Evolutionary conservation across 2,113 vertebrate species (phyloP), one percentile per base, ranked within the genome.

Genomic region (Pholis gunnellus): DNA sequence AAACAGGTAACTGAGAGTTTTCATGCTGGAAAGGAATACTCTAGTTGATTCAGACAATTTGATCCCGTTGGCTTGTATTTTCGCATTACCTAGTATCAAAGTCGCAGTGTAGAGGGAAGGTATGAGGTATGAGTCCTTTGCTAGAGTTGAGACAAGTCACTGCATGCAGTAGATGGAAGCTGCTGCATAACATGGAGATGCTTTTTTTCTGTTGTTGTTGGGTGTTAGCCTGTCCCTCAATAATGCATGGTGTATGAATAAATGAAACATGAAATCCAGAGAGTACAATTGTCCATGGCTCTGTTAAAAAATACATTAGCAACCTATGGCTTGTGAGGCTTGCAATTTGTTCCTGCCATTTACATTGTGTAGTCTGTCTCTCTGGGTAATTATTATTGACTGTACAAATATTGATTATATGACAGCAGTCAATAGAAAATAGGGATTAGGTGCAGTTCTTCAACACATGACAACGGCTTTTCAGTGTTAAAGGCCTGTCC

Each of bases 1-100:
- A 97, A 96, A 84, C 96, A 97, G 96, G 97, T 97, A 95, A 59
- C 31, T 13, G 9, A 34, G 3, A 25, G 29, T 71, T 25, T 38
- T 64, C 15, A 38, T 65, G 18, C 57, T 5, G 44, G 22, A 65
- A 18, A 25, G 17, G 8, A 40, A 60, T 61, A 9, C 34, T 34
- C 8, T 15, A 57, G 25, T 20, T 54, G 36, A 66, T 57, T 64
- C 11, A 14, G 27, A 9, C 17, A 11, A 40, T 34, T 79, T 1
- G 14, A 9, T 36, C 6, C 20, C 10, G 14, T 22, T 34, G 22
- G 6, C 40, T 13, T 46, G 13, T 1, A 25, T 25, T 50, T 25
- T 63, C 11, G 14, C 15, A 57, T 5, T 48, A 5, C 17, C 31
- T 5, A 29, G 38, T 15, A 40, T 13, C 27, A 25, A 18, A 31